These are phyloP conservation scores for Agonopterix alstromeriana DNA, from an alignment of 2,888 invertebrate genomes.

Conservation along the genomic window DNA sequence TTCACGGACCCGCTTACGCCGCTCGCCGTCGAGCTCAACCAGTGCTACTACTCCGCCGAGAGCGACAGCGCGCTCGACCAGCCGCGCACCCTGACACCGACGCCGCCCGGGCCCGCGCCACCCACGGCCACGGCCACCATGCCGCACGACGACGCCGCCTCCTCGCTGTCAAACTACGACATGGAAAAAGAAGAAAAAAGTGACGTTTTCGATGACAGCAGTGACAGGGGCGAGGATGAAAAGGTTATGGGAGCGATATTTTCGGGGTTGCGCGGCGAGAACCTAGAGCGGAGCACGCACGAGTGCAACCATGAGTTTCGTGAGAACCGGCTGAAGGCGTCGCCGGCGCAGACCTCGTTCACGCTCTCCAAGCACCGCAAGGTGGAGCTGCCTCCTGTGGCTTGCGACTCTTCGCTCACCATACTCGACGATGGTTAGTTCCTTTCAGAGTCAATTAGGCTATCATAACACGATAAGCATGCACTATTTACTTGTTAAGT, in stretches of 20 bases:
- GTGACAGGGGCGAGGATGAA: constrained; percentile 57
- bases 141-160: constrained; percentile 56
- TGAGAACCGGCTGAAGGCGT: constrained; percentile 62
- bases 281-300: constrained; percentile 39
- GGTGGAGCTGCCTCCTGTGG: constrained; percentile 76
- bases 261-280: constrained; percentile 39
- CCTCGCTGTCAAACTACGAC: constrained; percentile 40
- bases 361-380: constrained; percentile 78
- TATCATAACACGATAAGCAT: too few species aligned
- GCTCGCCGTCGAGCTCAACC: constrained; percentile 79
- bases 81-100: constrained; percentile 42
- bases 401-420: constrained; percentile 45
- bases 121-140: constrained; percentile 29
- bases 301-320: constrained; percentile 64
- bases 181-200: constrained; percentile 57
- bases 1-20: constrained; percentile 84
- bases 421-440: constrained; percentile 53
- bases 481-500: too few species aligned
- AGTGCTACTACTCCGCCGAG: constrained; percentile 79
- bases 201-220: constrained; percentile 56
- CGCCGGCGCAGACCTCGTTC: constrained; percentile 70
- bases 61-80: constrained; percentile 69
- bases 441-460: too few species aligned
- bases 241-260: constrained; percentile 64
- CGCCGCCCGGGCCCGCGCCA: constrained; percentile 28